Evolutionary conservation across 2,113 vertebrate species (phyloP), one percentile per base, ranked within the genome.

Genomic region (Copsychus sechellarum): DNA sequence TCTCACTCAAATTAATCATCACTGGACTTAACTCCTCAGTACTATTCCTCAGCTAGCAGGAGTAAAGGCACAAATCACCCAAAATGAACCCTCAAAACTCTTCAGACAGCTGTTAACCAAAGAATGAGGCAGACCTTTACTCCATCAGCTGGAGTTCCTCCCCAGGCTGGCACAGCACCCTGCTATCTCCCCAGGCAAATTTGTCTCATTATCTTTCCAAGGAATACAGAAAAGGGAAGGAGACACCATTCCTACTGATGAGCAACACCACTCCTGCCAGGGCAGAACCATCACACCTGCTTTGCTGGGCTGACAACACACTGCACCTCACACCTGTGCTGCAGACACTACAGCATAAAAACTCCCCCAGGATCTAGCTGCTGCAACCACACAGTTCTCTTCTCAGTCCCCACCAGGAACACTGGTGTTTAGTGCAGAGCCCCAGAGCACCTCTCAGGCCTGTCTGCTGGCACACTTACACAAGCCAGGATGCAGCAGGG

Each of bases 1-100:
- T 61, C 57, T 79, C 28, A 33, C 66, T 83, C 56, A 48, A 81
- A 95, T 84, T 90, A 91, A 93, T 81, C 66, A 88, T 81, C 91
- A 61, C 61, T 45, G 74, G 86, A 85, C 76, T 76, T 67, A 81
- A 92, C 80, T 76, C 65, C 28, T 69, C 81, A 4, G 0, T 23
- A 18, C 14, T 42, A 5, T 7, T 61, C 61, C 78, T 85, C 61
- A 84, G 73, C 43, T 81, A 56, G 72, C 18, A 47, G 42, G 2
- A 83, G 14, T 23, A 50, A 54, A 54, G 34, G 34, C 47, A 80
- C 19, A 81, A 89, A 81, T 17, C 18, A 82, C 4, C 24, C 28
- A 69, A 62, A 93, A 69, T 7, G 53, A 22, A 10, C n/a, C 29
- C 3, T 5, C 56, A 2, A 15, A 93, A 71, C 67, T 91, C 84